A percentile compares a stretch with the other conserved stretches of the same genome.
These are phyloP conservation scores for Oxystoma pomonae DNA, from an alignment of 2,888 invertebrate genomes.

Conservation along the genomic window DNA sequence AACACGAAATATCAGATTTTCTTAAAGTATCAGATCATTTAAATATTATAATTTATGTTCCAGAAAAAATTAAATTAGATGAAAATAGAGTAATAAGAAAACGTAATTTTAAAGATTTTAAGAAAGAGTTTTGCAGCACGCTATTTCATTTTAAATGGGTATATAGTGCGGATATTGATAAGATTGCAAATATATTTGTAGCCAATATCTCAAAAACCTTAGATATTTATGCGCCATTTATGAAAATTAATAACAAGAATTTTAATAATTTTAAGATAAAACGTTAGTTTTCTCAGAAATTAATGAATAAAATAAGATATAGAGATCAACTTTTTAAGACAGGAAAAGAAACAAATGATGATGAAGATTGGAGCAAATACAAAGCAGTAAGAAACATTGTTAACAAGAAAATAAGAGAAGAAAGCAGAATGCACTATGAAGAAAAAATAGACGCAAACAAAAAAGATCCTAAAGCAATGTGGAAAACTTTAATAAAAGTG, in stretches of 20 bases:
- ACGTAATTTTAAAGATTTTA: too few species aligned
- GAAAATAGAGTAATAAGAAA: too few species aligned
- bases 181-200: background rate
- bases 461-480: background rate
- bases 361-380: background rate
- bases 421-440: background rate
- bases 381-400: background rate
- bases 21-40: background rate
- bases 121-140: too few species aligned
- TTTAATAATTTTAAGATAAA: background rate
- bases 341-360: background rate
- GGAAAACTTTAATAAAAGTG: too few species aligned
- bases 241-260: background rate
- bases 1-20: too few species aligned
- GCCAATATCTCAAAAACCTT: background rate
- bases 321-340: background rate
- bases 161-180: too few species aligned
- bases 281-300: background rate
- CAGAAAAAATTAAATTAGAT: too few species aligned
- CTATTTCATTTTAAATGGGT: too few species aligned
- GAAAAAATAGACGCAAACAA: background rate
- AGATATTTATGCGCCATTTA: background rate
- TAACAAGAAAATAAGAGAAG: background rate
- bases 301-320: background rate
- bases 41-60: background rate